phyloP scores from a whole-genome alignment of 2,113 vertebrate genomes.

The Rousettus leschenaultii region DNA sequence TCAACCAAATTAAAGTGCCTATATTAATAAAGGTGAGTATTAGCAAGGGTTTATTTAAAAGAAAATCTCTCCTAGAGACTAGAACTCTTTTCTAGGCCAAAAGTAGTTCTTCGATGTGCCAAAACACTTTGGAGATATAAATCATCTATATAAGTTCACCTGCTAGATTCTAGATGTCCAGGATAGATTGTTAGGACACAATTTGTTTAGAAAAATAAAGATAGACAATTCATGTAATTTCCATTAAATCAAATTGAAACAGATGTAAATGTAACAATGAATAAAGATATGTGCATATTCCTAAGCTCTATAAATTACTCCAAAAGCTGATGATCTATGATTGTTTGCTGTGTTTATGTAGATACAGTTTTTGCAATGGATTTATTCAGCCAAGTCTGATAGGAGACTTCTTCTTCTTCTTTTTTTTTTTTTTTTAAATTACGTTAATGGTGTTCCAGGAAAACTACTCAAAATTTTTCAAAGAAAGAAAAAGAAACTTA shows the following conservation, averaged over 20 bases:
- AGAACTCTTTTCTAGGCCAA: not conserved
- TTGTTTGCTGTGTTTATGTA: slow-evolving; percentile 18
- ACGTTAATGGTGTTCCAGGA: not conserved
- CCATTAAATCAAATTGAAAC: slow-evolving; percentile 13
- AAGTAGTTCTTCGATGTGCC: not conserved
- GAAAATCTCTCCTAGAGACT: not conserved
- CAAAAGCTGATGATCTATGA: not conserved
- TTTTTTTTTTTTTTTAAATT: too few species aligned
- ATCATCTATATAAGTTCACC: not conserved
- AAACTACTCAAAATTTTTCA: not conserved
- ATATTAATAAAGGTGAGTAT: not conserved
- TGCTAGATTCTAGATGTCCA: not conserved
- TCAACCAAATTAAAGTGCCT: not conserved
- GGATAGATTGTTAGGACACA: not conserved
- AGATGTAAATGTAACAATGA: not conserved
- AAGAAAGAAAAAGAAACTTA: slow-evolving; percentile 31
- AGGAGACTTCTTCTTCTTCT: not conserved
- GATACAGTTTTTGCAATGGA: slow-evolving; percentile 1
- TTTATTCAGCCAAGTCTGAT: slow-evolving; percentile 14
- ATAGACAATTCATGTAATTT: not conserved
- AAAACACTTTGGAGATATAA: not conserved
- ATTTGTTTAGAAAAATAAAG: slow-evolving; percentile 24
- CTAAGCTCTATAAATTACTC: not conserved
- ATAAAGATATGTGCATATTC: slow-evolving; percentile 14
- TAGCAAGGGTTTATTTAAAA: not conserved